Evolutionary conservation across 2,797 vertebrate genomes (phyloP).

Genomic region (Microcaecilia unicolor): DNA sequence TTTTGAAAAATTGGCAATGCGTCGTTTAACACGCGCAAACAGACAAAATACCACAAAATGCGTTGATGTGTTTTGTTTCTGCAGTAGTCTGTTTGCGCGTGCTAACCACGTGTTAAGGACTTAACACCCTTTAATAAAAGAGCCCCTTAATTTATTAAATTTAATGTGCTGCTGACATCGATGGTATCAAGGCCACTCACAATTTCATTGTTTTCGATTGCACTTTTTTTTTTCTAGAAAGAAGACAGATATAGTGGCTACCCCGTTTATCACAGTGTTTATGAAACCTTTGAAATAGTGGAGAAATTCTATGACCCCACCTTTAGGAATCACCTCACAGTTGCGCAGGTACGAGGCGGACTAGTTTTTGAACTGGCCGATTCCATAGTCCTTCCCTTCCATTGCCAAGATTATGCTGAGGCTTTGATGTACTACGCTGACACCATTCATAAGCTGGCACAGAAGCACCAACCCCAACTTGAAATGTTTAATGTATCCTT

Average conservation of each 20-base stretch:
- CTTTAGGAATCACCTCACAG: slow-evolving; percentile 72
- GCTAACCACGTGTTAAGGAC: too few relatives aligned
- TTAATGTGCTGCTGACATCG: too few relatives aligned
- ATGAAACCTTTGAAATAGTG: slow-evolving; percentile 88
- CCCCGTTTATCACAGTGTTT: slow-evolving; percentile 88
- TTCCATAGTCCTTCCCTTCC: slow-evolving; percentile 71
- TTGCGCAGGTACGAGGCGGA: slow-evolving; percentile 79
- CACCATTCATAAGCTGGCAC: slow-evolving; percentile 61
- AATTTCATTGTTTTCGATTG: too few relatives aligned
- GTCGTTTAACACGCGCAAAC: too few relatives aligned
- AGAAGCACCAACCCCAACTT: slow-evolving; percentile 54
- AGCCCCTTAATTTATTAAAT: too few relatives aligned
- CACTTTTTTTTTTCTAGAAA: slow-evolving; percentile 47
- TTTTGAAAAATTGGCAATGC: too few relatives aligned
- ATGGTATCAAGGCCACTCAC: too few relatives aligned
- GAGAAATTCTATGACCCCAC: slow-evolving; percentile 82
- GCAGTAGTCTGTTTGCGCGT: too few relatives aligned
- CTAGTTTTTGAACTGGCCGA: slow-evolving; percentile 74
- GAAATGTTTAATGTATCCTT: slow-evolving; percentile 61
- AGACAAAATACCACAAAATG: too few relatives aligned
- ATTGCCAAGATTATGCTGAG: slow-evolving; percentile 71
- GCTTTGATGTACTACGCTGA: slow-evolving; percentile 62
- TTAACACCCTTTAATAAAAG: too few relatives aligned
- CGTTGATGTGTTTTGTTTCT: too few relatives aligned
- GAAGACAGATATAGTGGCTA: slow-evolving; percentile 77